A percentile compares a stretch with the other conserved stretches of the same genome.
Evolutionary conservation across 2,797 vertebrate genomes (phyloP).

Genomic region (Enteromius afrohamiltoni): DNA sequence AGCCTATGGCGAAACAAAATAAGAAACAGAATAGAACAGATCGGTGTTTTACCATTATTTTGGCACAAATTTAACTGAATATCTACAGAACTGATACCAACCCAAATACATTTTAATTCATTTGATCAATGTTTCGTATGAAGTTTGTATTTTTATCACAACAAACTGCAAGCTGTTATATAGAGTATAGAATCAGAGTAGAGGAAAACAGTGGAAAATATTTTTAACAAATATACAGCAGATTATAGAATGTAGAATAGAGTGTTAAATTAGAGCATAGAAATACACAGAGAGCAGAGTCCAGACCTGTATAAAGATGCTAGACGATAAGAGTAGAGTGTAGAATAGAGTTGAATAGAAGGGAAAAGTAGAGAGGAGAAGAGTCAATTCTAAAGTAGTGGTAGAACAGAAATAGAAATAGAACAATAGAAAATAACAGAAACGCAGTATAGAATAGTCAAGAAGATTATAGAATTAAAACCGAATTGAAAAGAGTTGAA

Average conservation of each 20-base stretch:
- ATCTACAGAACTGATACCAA: not conserved
- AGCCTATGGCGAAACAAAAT: not conserved
- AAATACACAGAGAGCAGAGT: not conserved
- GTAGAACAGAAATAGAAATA: not conserved
- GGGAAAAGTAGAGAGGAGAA: not conserved
- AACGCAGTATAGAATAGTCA: not conserved
- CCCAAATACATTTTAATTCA: not conserved
- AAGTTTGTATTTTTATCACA: not conserved
- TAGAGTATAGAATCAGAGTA: not conserved
- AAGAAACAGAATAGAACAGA: not conserved
- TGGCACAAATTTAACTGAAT: not conserved
- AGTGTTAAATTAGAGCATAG: not conserved
- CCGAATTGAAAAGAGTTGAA: not conserved
- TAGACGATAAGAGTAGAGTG: not conserved
- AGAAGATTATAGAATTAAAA: not conserved
- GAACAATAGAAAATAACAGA: not conserved
- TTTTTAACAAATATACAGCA: not conserved
- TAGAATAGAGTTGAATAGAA: not conserved
- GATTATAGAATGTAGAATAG: not conserved
- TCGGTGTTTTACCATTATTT: not conserved
- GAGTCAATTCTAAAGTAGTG: not conserved
- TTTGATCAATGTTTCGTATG: not conserved
- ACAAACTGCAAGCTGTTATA: too few relatives aligned
- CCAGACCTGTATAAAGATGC: not conserved
- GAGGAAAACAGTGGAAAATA: not conserved